phyloP scores from a whole-genome alignment of 2,113 vertebrate species.

The Tetraodon nigroviridis region DNA sequence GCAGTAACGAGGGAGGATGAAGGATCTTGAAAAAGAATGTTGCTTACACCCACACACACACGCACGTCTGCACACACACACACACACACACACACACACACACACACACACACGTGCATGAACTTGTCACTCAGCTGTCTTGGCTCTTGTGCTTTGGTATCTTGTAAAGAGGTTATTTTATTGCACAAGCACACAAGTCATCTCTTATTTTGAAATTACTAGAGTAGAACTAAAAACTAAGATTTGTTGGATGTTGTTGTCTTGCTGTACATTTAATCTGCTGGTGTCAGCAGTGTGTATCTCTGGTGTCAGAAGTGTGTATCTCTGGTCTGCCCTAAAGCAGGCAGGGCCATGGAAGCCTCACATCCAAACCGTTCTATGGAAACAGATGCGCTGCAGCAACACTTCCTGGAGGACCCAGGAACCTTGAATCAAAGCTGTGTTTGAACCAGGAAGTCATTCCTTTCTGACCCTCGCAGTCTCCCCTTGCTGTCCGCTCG shows the following conservation, averaged over 20 bases:
- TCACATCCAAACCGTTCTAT: constrained; percentile 51
- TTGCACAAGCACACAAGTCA: too few species aligned
- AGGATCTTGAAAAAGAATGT: constrained; percentile 24
- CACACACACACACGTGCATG: too few species aligned
- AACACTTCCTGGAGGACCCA: constrained; percentile 29
- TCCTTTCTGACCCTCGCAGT: neutral
- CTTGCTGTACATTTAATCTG: neutral
- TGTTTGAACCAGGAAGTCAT: constrained; percentile 34
- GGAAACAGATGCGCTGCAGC: constrained; percentile 51
- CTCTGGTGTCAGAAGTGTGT: constrained; percentile 22
- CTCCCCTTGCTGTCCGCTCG: neutral
- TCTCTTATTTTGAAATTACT: too few species aligned
- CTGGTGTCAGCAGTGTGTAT: constrained; percentile 26
- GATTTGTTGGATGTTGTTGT: constrained; percentile 1
- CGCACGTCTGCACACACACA: constrained; percentile 18
- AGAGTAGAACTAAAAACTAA: too few species aligned
- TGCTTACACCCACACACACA: constrained; percentile 20
- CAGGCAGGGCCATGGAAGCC: constrained; percentile 46
- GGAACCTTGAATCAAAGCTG: constrained; percentile 50
- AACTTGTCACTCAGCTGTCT: constrained; percentile 32
- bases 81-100: constrained; percentile 6
- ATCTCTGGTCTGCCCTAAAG: constrained; percentile 38
- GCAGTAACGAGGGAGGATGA: constrained; percentile 4
- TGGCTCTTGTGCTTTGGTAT: neutral
- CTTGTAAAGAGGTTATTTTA: too few species aligned